phyloP scores from a whole-genome alignment of 2,113 vertebrate species.

The Brachirus orientalis region DNA sequence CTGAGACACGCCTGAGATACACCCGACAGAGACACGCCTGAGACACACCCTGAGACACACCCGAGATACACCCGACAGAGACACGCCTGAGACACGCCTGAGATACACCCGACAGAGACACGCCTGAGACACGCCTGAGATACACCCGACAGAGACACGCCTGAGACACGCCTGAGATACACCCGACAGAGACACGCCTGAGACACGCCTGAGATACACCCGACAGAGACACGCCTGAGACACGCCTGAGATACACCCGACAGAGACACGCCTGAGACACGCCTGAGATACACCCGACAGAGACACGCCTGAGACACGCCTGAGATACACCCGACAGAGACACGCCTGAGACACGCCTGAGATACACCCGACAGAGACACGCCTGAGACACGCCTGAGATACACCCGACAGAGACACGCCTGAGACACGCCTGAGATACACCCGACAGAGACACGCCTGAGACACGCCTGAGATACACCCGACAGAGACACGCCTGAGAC shows the following conservation, averaged over 20 bases:
- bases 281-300: not conserved
- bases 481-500: not conserved
- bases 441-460: not conserved
- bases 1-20: not conserved
- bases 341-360: not conserved
- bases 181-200: not conserved
- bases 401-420: not conserved
- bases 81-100: no score
- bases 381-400: not conserved
- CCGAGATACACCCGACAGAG: no score
- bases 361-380: not conserved
- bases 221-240: not conserved
- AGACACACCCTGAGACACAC: not conserved
- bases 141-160: not conserved
- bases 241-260: not conserved
- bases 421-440: no score
- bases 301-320: no score
- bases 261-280: not conserved
- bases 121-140: not conserved
- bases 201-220: no score
- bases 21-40: not conserved
- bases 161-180: not conserved
- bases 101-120: not conserved
- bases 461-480: not conserved
- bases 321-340: no score